A percentile compares a stretch with the other conserved stretches of the same genome.
These are phyloP conservation scores for Chymomyza costata DNA, from an alignment of 1,140 invertebrate species.

Conservation along the genomic window DNA sequence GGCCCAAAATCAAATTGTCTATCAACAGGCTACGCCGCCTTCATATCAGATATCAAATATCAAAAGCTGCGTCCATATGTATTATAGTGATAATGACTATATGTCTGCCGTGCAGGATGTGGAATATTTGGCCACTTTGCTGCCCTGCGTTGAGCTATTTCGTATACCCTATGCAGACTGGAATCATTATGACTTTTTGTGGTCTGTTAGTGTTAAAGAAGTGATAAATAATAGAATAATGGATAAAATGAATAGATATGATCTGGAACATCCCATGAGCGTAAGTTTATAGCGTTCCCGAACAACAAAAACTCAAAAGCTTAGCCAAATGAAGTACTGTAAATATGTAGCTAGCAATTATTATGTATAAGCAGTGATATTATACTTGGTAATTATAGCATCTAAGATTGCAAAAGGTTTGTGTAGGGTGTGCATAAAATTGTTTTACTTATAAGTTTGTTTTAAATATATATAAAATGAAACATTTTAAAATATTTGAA, in stretches of 20 bases:
- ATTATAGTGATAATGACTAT: constrained; percentile 81
- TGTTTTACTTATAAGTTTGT: no score
- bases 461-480: no score
- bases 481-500: no score
- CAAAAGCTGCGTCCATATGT: constrained; percentile 79
- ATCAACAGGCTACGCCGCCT: constrained; percentile 76
- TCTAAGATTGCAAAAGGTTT: constrained; percentile 43
- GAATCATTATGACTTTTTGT: constrained; percentile 79
- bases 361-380: constrained; percentile 40
- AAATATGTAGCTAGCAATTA: constrained; percentile 25
- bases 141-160: constrained; percentile 74
- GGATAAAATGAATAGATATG: constrained; percentile 68
- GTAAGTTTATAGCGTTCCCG: constrained; percentile 27
- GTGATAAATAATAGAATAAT: constrained; percentile 76
- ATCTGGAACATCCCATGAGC: constrained; percentile 33
- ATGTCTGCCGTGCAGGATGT: constrained; percentile 78
- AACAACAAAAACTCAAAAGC: not conserved
- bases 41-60: constrained; percentile 78
- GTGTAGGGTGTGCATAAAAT: constrained; percentile 32
- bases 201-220: constrained; percentile 76
- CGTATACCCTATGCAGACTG: constrained; percentile 75
- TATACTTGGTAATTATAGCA: constrained; percentile 23
- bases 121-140: constrained; percentile 67
- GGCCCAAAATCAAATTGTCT: constrained; percentile 75
- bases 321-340: constrained; percentile 26